Evolutionary conservation across 2,113 vertebrate species (phyloP).

Genomic region (Crotalus helleri): DNA sequence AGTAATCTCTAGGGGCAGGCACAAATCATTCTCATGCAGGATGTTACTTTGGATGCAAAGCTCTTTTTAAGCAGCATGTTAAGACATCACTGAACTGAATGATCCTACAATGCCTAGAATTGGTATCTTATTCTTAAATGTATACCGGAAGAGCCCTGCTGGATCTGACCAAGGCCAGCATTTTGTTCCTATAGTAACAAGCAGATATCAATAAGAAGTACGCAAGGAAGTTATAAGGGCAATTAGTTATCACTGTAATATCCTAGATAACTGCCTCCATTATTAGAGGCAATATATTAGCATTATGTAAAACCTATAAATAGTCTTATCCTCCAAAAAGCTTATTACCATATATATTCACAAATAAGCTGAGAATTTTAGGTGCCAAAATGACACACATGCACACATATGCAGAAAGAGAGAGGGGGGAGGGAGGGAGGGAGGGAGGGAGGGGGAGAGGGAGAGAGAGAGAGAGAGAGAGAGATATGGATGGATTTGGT

Average conservation of each 20-base stretch:
- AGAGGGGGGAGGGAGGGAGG: rapidly evolving
- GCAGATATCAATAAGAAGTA: neutral
- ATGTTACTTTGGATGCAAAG: neutral
- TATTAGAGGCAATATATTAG: neutral
- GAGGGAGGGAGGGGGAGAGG: neutral
- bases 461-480: neutral
- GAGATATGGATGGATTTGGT: neutral
- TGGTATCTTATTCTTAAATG: neutral
- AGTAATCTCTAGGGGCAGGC: neutral
- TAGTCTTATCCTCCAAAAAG: neutral
- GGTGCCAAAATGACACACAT: neutral
- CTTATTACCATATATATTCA: neutral
- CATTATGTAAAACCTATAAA: neutral
- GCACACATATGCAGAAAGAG: no score
- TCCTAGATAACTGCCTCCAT: neutral
- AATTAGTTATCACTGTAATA: neutral
- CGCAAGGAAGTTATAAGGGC: neutral
- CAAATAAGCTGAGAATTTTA: neutral
- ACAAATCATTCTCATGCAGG: neutral
- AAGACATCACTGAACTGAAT: neutral
- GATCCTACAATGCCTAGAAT: neutral
- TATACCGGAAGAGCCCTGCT: neutral
- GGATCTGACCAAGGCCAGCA: neutral
- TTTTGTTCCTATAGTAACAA: neutral
- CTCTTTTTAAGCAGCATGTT: neutral